phyloP scores from a whole-genome alignment of 2,888 invertebrate species.

The Melieria picta region DNA sequence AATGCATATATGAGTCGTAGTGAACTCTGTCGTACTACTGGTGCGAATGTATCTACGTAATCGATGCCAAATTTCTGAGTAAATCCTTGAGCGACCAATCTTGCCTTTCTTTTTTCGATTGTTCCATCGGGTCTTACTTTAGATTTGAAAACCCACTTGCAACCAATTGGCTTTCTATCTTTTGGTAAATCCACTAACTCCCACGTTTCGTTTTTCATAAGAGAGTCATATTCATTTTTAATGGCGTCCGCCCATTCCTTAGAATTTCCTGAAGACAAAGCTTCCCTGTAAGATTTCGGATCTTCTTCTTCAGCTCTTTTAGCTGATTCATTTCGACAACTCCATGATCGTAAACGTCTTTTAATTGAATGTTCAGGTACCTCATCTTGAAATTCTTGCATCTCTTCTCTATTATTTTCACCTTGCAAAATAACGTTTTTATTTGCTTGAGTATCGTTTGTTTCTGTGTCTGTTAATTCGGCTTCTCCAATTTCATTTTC shows the following conservation, averaged over 20 bases:
- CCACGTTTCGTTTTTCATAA: conserved; percentile 43
- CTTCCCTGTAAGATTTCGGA: too few relatives aligned
- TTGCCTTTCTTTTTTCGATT: conserved; percentile 23
- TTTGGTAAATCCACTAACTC: conserved; percentile 32
- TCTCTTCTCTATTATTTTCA: too few relatives aligned
- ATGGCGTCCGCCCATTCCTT: conserved; percentile 41
- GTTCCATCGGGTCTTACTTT: conserved; percentile 5
- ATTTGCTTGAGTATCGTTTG: background rate
- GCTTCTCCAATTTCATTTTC: too few relatives aligned
- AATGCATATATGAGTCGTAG: conserved; percentile 24
- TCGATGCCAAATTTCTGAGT: too few relatives aligned
- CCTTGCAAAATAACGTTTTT: too few relatives aligned
- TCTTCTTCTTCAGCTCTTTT: too few relatives aligned
- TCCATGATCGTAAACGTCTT: too few relatives aligned
- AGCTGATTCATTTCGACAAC: too few relatives aligned
- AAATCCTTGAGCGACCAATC: conserved; percentile 27
- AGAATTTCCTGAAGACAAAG: background rate
- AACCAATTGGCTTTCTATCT: conserved; percentile 4
- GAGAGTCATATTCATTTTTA: conserved; percentile 10
- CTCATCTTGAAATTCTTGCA: too few relatives aligned
- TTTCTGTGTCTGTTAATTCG: background rate
- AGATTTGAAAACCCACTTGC: conserved; percentile 27
- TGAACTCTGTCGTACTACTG: conserved; percentile 25
- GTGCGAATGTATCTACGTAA: conserved; percentile 3
- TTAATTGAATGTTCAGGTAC: too few relatives aligned